A percentile compares a stretch with the other conserved stretches of the same genome.
phyloP scores from a whole-genome alignment of 2,113 vertebrate genomes.

The Heptranchias perlo region DNA sequence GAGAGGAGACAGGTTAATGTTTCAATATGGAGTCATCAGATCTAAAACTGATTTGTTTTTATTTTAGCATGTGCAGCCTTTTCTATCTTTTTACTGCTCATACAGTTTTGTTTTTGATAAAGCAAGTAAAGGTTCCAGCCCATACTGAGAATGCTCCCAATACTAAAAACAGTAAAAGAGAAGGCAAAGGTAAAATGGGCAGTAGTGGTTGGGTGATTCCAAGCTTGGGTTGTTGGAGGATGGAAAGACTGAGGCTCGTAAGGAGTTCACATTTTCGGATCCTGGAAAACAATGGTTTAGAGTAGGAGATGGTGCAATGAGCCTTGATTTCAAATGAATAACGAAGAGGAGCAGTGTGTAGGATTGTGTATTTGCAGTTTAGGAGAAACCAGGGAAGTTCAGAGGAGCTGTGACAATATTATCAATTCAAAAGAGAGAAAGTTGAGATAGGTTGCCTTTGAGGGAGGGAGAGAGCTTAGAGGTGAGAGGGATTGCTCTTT shows the following conservation, averaged over 20 bases:
- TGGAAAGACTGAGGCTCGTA: not conserved
- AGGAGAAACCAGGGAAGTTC: too few relatives aligned
- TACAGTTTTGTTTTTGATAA: not conserved
- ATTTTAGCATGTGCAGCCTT: not conserved
- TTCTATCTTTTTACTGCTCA: not conserved
- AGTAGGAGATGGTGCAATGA: not conserved
- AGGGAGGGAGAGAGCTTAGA: not conserved
- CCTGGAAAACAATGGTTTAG: not conserved
- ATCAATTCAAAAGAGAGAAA: not conserved
- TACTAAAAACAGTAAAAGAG: not conserved
- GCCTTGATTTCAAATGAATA: not conserved
- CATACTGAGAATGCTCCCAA: not conserved
- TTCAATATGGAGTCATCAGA: not conserved
- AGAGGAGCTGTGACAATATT: not conserved
- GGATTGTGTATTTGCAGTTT: not conserved
- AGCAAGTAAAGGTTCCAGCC: not conserved
- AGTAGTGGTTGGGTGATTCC: not conserved
- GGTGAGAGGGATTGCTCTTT: too few relatives aligned
- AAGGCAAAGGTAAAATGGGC: not conserved
- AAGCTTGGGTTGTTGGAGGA: not conserved
- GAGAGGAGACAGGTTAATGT: not conserved
- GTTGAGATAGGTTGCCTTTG: not conserved
- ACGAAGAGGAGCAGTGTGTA: not conserved
- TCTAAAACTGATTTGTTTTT: not conserved
- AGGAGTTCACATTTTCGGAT: not conserved